Evolutionary conservation across 2,113 vertebrate species (phyloP).

Genomic region (Sorex araneus): DNA sequence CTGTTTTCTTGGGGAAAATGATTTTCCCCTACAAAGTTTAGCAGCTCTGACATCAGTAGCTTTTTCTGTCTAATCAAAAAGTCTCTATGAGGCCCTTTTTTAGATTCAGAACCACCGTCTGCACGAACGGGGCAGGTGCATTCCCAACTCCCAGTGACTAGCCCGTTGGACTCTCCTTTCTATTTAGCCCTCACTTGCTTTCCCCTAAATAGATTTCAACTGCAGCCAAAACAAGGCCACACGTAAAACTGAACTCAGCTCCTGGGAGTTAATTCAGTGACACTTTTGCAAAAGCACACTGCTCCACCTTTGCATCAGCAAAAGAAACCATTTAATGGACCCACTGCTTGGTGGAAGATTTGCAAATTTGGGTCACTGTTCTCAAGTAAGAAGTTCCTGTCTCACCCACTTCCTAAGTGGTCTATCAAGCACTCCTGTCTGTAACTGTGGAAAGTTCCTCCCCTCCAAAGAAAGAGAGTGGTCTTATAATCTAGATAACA

Average conservation of each 20-base stretch:
- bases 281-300: not conserved
- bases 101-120: not conserved
- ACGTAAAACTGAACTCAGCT: not conserved
- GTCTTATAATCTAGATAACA: conserved; percentile 1
- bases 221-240: not conserved
- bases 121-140: not conserved
- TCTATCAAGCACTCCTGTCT: not conserved
- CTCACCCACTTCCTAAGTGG: not conserved
- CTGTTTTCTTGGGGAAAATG: conserved; percentile 8
- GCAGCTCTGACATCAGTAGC: not conserved
- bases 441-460: conserved; percentile 21
- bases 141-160: not conserved
- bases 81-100: not conserved
- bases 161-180: not conserved
- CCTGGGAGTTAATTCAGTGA: not conserved
- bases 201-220: not conserved
- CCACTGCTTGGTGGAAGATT: not conserved
- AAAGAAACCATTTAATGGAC: not conserved
- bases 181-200: not conserved
- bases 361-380: not conserved
- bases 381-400: not conserved
- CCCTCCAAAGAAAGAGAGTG: conserved; percentile 18
- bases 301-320: not conserved
- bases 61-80: not conserved
- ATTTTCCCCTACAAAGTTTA: not conserved